These are phyloP conservation scores for Lasioglossum zephyrum DNA, from an alignment of 2,888 invertebrate species.

Conservation along the genomic window DNA sequence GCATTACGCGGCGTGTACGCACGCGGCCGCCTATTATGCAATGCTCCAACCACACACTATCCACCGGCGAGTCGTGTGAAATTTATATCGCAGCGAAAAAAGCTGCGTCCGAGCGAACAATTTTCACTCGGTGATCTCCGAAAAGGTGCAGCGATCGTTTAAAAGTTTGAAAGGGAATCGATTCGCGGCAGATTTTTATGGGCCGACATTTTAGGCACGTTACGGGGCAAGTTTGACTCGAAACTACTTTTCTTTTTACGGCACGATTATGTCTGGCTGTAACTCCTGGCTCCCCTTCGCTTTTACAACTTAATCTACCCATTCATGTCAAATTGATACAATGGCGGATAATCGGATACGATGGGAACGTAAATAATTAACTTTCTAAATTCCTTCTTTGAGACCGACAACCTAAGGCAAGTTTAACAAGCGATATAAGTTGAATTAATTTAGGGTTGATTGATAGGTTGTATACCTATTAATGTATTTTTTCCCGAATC, in stretches of 20 bases:
- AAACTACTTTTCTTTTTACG: not conserved
- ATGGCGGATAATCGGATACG: not conserved
- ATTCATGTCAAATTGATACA: not conserved
- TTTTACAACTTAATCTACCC: not conserved
- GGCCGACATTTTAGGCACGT: not conserved
- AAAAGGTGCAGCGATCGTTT: not conserved
- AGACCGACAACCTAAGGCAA: too few relatives aligned
- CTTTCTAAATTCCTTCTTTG: not conserved
- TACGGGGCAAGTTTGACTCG: not conserved
- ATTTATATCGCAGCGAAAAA: constrained; percentile 10
- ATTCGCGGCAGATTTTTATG: not conserved
- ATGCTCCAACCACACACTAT: constrained; percentile 5
- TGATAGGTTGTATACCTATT: too few relatives aligned
- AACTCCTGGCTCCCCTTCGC: not conserved
- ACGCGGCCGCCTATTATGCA: constrained; percentile 21
- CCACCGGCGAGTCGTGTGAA: not conserved
- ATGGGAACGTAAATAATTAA: not conserved
- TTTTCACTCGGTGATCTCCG: not conserved
- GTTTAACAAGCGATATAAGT: too few relatives aligned
- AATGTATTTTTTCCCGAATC: too few relatives aligned
- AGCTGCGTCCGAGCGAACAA: not conserved
- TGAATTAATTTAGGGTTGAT: too few relatives aligned
- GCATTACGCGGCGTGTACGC: constrained; percentile 4
- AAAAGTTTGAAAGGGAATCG: not conserved
- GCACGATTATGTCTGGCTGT: not conserved